These are phyloP conservation scores for Carcina quercana DNA, from an alignment of 2,888 invertebrate species.

Conservation along the genomic window DNA sequence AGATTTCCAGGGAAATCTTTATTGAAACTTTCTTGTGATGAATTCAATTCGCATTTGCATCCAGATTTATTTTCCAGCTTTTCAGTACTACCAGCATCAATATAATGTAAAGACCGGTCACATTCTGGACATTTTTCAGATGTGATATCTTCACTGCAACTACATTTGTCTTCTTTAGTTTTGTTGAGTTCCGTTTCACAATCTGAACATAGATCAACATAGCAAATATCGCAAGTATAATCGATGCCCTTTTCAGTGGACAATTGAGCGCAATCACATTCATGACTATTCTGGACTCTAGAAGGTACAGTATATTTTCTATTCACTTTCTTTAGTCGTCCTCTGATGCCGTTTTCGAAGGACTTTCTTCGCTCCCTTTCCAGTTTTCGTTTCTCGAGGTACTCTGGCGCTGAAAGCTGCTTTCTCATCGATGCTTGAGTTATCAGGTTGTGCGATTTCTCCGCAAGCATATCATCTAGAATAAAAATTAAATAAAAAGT, in stretches of 20 bases:
- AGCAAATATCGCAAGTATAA: constrained; percentile 61
- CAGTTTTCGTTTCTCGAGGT: constrained; percentile 88
- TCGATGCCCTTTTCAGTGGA: constrained; percentile 59
- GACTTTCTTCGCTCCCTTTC: constrained; percentile 80
- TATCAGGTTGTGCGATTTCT: constrained; percentile 71
- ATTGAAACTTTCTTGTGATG: constrained; percentile 63
- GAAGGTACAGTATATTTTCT: constrained; percentile 53
- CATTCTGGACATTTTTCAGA: constrained; percentile 59
- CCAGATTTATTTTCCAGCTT: constrained; percentile 49
- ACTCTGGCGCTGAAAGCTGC: constrained; percentile 90
- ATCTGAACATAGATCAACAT: constrained; percentile 59
- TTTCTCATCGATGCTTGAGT: constrained; percentile 79
- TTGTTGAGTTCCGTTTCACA: constrained; percentile 53
- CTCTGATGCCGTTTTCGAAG: constrained; percentile 74
- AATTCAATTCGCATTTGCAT: constrained; percentile 64
- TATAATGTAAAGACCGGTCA: constrained; percentile 54
- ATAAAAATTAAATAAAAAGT: constrained; percentile 14
- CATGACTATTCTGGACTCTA: constrained; percentile 36
- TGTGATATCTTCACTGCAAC: constrained; percentile 34
- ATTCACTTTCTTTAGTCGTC: constrained; percentile 74
- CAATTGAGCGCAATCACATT: constrained; percentile 54
- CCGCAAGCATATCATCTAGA: constrained; percentile 77
- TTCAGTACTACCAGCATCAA: constrained; percentile 57
- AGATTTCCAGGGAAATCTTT: constrained; percentile 48
- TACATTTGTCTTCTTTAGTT: constrained; percentile 39